These are phyloP conservation scores for Drosophila atroscutellata DNA, from an alignment of 2,888 invertebrate species.

Conservation along the genomic window DNA sequence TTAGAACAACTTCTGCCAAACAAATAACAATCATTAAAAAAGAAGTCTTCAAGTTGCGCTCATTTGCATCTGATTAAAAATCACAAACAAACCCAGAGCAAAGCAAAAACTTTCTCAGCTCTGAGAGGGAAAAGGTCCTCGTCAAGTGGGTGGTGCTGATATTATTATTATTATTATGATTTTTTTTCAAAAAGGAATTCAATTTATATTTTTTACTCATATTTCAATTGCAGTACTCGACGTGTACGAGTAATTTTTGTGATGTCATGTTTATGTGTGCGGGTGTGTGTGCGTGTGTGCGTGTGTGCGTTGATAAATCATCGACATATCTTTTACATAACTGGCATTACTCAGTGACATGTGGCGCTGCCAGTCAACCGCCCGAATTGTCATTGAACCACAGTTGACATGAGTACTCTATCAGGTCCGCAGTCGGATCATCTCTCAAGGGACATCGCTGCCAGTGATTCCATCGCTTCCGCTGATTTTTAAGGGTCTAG, in stretches of 20 bases:
- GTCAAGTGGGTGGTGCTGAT: slow-evolving; percentile 38
- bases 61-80: slow-evolving; percentile 77
- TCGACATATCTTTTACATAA: slow-evolving; percentile 67
- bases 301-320: slow-evolving; percentile 61
- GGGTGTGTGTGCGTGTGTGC: slow-evolving; percentile 1
- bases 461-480: slow-evolving; percentile 11
- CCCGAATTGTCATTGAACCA: slow-evolving; percentile 60
- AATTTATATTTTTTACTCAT: slow-evolving; percentile 65
- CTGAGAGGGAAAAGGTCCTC: not conserved
- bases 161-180: slow-evolving; percentile 53
- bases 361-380: slow-evolving; percentile 32
- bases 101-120: slow-evolving; percentile 31
- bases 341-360: slow-evolving; percentile 75
- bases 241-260: slow-evolving; percentile 52
- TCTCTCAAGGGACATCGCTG: slow-evolving; percentile 40
- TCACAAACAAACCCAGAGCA: slow-evolving; percentile 41
- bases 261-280: not conserved
- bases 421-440: slow-evolving; percentile 27
- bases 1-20: slow-evolving; percentile 47
- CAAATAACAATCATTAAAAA: slow-evolving; percentile 62
- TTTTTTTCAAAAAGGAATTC: slow-evolving; percentile 54
- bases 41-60: slow-evolving; percentile 46
- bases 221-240: slow-evolving; percentile 61
- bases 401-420: slow-evolving; percentile 51
- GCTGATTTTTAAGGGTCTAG: slow-evolving; percentile 4